Evolutionary conservation across 2,113 vertebrate species (phyloP).

Genomic region (Gavialis gangeticus): DNA sequence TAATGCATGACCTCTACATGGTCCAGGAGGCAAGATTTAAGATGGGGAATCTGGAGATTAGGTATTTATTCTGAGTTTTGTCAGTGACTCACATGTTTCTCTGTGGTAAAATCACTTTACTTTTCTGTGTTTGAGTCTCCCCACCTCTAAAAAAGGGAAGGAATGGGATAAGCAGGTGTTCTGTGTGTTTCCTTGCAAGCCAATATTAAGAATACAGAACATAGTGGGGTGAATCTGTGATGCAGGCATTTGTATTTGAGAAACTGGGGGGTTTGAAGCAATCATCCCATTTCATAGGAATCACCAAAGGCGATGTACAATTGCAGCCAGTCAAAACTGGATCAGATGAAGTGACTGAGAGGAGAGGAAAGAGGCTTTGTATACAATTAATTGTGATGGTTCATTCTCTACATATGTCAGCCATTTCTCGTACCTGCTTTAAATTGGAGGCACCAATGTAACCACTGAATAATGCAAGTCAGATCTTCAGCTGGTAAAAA

Average conservation of each 20-base stretch:
- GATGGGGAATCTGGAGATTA: neutral
- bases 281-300: conserved; percentile 15
- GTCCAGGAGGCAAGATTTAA: neutral
- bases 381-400: neutral
- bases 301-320: neutral
- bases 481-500: neutral
- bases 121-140: neutral
- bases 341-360: neutral
- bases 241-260: neutral
- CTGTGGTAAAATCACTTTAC: neutral
- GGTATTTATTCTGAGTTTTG: neutral
- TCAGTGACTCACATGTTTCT: neutral
- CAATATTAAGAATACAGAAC: neutral
- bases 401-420: neutral
- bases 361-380: neutral
- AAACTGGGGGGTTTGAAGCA: neutral
- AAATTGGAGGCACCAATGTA: neutral
- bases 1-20: neutral
- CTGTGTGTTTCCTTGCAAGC: neutral
- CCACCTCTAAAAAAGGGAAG: neutral
- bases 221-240: neutral
- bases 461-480: neutral
- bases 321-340: neutral
- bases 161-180: neutral
- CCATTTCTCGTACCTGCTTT: neutral